phyloP scores from a whole-genome alignment of 1,140 invertebrate genomes.

The Scaptomyza hsui region DNA sequence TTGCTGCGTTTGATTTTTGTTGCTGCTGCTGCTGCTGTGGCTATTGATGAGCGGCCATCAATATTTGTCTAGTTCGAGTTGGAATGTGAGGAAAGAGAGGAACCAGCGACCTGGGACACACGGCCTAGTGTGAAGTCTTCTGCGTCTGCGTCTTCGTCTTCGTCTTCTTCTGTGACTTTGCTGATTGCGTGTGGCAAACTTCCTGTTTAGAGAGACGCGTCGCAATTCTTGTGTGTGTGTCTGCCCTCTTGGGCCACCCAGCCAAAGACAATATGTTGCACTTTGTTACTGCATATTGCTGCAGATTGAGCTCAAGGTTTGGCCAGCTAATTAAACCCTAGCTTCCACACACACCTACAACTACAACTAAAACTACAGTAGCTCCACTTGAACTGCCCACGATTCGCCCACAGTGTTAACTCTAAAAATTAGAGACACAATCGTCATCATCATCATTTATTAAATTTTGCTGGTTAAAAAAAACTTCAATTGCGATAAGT shows the following conservation, averaged over 20 bases:
- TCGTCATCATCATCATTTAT: slow-evolving; percentile 32
- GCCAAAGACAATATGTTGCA: slow-evolving; percentile 42
- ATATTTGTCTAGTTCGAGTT: slow-evolving; percentile 80
- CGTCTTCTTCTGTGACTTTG: slow-evolving; percentile 27
- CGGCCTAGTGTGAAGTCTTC: slow-evolving; percentile 50
- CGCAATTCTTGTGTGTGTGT: slow-evolving; percentile 39
- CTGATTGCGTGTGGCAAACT: slow-evolving; percentile 79
- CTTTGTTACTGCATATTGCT: slow-evolving; percentile 51
- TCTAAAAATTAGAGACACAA: slow-evolving; percentile 18
- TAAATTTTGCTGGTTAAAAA: slow-evolving; percentile 19
- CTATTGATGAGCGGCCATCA: slow-evolving; percentile 82
- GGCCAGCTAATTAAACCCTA: slow-evolving; percentile 72
- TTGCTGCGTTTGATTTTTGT: slow-evolving; percentile 68
- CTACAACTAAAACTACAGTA: slow-evolving; percentile 53
- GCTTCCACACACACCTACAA: slow-evolving; percentile 26
- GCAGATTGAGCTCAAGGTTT: slow-evolving; percentile 64
- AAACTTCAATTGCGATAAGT: slow-evolving; percentile 11
- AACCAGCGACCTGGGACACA: slow-evolving; percentile 46
- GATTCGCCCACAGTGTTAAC: slow-evolving; percentile 30
- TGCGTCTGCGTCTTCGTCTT: slow-evolving; percentile 1
- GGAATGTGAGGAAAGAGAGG: slow-evolving; percentile 54
- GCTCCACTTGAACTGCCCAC: slow-evolving; percentile 53
- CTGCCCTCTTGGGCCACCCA: slow-evolving; percentile 38
- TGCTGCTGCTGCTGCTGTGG: slow-evolving; percentile 45
- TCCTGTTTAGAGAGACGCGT: slow-evolving; percentile 62